These are phyloP conservation scores for Tetraneura akinire DNA, from an alignment of 1,140 invertebrate species.

Conservation along the genomic window DNA sequence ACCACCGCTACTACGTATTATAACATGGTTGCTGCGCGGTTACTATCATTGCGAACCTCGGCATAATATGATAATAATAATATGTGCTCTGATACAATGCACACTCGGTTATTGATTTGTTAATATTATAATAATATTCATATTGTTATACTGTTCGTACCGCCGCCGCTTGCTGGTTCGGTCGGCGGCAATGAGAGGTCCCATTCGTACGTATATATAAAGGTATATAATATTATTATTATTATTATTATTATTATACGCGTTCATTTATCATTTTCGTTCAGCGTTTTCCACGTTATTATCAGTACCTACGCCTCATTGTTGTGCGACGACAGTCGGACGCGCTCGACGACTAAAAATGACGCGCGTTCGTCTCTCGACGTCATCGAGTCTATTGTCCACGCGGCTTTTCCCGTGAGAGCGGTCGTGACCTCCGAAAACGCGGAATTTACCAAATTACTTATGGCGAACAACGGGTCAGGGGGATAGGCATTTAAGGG, in stretches of 20 bases:
- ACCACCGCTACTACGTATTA: too few species aligned
- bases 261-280: conserved; percentile 30
- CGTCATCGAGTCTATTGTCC: not conserved
- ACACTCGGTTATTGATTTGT: not conserved
- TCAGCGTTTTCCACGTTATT: not conserved
- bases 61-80: too few species aligned
- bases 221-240: too few species aligned
- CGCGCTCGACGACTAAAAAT: not conserved
- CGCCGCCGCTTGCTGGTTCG: not conserved
- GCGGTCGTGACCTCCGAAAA: not conserved
- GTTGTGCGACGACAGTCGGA: not conserved
- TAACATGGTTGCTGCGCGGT: too few species aligned
- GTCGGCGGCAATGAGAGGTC: not conserved
- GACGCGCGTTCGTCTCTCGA: not conserved
- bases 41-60: too few species aligned
- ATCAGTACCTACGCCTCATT: too few species aligned
- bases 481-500: not conserved
- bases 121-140: conserved; percentile 6
- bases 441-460: not conserved
- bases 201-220: too few species aligned
- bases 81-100: too few species aligned
- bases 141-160: too few species aligned
- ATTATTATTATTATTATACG: too few species aligned
- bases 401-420: not conserved
- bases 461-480: not conserved